Percentiles rank a stretch among this genome's conserved stretches.
phyloP scores from a whole-genome alignment of 2,888 invertebrate genomes.

The Parnassius apollo region DNA sequence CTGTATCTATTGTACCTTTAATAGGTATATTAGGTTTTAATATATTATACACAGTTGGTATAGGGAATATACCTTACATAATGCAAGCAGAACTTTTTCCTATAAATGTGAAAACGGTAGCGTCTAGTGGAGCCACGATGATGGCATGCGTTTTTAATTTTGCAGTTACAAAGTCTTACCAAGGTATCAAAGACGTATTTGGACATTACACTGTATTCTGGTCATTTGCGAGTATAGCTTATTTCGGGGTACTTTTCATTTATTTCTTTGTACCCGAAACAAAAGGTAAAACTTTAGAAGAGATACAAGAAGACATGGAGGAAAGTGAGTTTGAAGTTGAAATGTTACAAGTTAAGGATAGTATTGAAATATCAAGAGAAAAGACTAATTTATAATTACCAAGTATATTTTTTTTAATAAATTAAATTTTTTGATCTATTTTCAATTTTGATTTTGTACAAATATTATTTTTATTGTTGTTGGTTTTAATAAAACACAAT shows the following conservation, averaged over 20 bases:
- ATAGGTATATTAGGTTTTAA: conserved; percentile 80
- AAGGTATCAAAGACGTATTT: conserved; percentile 75
- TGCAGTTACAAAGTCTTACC: conserved; percentile 81
- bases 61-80: conserved; percentile 82
- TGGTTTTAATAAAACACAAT: conserved; percentile 38
- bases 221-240: conserved; percentile 78
- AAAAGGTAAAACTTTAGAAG: conserved; percentile 82
- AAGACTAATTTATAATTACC: background rate
- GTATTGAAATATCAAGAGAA: background rate
- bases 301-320: conserved; percentile 80
- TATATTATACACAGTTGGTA: conserved; percentile 80
- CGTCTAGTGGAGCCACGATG: conserved; percentile 81
- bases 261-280: conserved; percentile 82
- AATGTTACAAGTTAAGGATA: conserved; percentile 38
- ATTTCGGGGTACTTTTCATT: conserved; percentile 80
- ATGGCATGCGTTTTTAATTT: conserved; percentile 80
- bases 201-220: conserved; percentile 82
- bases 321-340: conserved; percentile 35
- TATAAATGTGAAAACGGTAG: conserved; percentile 82
- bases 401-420: background rate
- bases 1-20: conserved; percentile 76
- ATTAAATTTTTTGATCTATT: too few relatives aligned
- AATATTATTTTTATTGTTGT: background rate
- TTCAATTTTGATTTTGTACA: too few relatives aligned
- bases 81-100: conserved; percentile 84